A percentile compares a stretch with the other conserved stretches of the same genome.
Conservation (phyloP, 2,113 vertebrate species). For the Taxidea taxus region DNA sequence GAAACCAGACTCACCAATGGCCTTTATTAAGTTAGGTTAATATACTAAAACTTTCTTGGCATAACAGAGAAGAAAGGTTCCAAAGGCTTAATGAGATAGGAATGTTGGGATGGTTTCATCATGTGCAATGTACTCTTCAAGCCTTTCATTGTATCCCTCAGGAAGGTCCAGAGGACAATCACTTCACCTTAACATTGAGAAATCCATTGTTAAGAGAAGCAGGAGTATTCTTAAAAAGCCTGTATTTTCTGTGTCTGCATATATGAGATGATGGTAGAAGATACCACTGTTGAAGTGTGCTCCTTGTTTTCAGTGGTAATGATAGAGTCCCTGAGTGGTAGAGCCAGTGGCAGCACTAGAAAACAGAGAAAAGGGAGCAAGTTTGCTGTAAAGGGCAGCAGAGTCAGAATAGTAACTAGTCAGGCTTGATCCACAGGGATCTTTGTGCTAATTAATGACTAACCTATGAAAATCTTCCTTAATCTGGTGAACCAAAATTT, state of each 20-base stretch:
- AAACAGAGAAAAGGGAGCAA: neutral
- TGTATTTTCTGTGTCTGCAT: neutral
- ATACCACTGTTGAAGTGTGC: neutral
- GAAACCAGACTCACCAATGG: neutral
- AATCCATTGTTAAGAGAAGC: neutral
- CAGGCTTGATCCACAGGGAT: neutral
- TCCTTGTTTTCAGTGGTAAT: neutral
- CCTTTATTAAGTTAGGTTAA: neutral
- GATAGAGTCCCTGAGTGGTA: neutral
- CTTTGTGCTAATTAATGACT: neutral
- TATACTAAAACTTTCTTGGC: neutral
- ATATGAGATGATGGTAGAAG: neutral
- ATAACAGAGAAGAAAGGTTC: neutral
- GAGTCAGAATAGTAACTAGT: neutral
- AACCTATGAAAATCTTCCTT: neutral
- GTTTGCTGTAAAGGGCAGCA: neutral
- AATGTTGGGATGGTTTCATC: neutral
- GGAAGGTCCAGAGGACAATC: neutral
- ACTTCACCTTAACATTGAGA: neutral
- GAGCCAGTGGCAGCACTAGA: neutral
- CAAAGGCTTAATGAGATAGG: neutral
- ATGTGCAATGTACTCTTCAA: neutral
- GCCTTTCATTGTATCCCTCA: neutral
- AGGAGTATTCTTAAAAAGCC: neutral
- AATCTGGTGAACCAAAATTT: neutral